Evolutionary conservation across 1,140 invertebrate genomes (phyloP), one percentile per base, ranked within the genome.

Genomic region (Drosophila santomea): DNA sequence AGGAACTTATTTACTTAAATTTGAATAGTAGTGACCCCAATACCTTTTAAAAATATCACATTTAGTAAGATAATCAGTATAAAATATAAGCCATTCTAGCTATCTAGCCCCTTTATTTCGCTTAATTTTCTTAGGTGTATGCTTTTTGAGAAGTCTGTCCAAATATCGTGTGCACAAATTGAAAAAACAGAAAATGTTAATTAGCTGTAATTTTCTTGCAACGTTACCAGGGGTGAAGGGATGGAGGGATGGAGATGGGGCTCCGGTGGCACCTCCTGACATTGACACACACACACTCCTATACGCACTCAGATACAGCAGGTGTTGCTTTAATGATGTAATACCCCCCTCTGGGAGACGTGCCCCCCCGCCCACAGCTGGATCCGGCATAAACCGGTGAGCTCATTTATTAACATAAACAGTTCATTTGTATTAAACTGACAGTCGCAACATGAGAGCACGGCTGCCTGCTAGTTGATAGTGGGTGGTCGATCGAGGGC

Each of bases 321-420:
- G 82, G 82, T 86, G 82, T 83, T 88, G 79, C 83, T 73, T 72
- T 86, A 88, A 86, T 86, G 84, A 83, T 89, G 83, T 86, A 86
- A 86, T 89, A 64, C 72, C 35, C 62, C 56, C 55, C 48, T 41
- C 43, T 11, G 61, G 73, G 43, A 64, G 15, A 8, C 38, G 17
- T 41, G 55, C 17, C 17, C 28, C 25, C 57, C 32, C 32, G 0
- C 32, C 32, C 43, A 47, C 12, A 52, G 11, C 17, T 43, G 15
- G n/a, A 62, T 52, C 36, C 68, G 47, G 52, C 60, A 84, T 64
- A 63, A 74, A 74, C 68, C 68, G 73, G 71, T 73, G 79, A 79
- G 84, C 83, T 86, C 82, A 86, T 88, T 79, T 86, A 88, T 86
- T 88, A 86, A 78, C 82, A 86, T 88, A 86, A 86, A 86, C 83